These are phyloP conservation scores for Crotalus helleri DNA, from an alignment of 2,113 vertebrate species.

Conservation along the genomic window DNA sequence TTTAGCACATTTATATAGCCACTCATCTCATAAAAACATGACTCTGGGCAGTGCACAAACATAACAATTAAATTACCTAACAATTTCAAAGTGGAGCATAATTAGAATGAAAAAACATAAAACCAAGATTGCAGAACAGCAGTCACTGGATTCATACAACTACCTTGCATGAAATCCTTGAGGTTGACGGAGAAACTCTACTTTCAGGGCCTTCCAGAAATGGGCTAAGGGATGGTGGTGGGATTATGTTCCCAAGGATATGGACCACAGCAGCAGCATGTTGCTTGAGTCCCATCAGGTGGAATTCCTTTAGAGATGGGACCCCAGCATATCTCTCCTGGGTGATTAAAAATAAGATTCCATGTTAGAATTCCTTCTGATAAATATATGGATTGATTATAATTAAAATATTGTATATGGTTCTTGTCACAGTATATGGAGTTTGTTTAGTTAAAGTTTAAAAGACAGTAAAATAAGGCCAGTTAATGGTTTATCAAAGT, in stretches of 20 bases:
- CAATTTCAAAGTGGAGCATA: background rate
- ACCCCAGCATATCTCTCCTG: background rate
- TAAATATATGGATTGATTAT: background rate
- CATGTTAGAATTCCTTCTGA: background rate
- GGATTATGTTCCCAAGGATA: background rate
- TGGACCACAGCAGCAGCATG: background rate
- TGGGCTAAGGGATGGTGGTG: background rate
- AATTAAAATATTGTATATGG: background rate
- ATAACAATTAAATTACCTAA: background rate
- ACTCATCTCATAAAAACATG: background rate
- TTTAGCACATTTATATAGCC: background rate
- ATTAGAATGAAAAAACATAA: background rate
- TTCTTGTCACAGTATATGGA: background rate
- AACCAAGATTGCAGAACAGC: background rate
- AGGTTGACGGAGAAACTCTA: background rate
- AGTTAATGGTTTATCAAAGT: background rate
- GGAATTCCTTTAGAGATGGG: background rate
- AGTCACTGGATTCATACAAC: background rate
- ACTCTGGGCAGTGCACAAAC: background rate
- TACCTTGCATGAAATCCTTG: background rate
- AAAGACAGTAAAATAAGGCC: background rate
- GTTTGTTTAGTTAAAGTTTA: background rate
- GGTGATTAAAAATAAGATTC: background rate
- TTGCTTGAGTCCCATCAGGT: background rate
- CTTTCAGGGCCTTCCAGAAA: too few species aligned